These are phyloP conservation scores for Troilus luridus DNA, from an alignment of 2,888 invertebrate species.

Conservation along the genomic window DNA sequence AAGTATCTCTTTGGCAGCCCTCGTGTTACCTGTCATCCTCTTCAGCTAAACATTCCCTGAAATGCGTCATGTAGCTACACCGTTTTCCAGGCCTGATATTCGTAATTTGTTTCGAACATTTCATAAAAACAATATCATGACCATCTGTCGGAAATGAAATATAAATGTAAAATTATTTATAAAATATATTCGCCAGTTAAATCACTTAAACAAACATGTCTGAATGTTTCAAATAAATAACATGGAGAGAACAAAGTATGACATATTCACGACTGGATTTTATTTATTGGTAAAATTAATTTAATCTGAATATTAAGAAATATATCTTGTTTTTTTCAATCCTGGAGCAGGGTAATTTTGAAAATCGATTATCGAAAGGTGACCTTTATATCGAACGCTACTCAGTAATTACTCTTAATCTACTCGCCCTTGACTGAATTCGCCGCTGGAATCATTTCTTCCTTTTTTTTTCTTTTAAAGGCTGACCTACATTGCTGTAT, in stretches of 20 bases:
- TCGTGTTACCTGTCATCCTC: neutral
- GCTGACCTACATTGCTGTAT: neutral
- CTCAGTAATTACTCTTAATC: conserved; percentile 3
- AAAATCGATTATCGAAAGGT: neutral
- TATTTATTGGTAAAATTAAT: too few relatives aligned
- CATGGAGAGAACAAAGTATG: too few relatives aligned
- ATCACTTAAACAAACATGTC: too few relatives aligned
- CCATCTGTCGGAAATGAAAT: too few relatives aligned
- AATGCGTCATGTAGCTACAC: neutral
- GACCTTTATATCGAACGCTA: neutral
- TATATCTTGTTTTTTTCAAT: neutral
- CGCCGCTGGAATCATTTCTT: neutral
- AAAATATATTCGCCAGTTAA: too few relatives aligned
- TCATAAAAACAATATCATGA: neutral
- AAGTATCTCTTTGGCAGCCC: conserved; percentile 1
- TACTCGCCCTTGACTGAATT: conserved; percentile 4
- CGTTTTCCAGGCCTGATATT: neutral
- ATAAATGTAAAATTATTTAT: too few relatives aligned
- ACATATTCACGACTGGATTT: too few relatives aligned
- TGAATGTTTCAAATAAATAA: too few relatives aligned
- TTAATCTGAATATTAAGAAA: too few relatives aligned
- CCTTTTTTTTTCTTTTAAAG: neutral
- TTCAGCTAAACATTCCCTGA: neutral
- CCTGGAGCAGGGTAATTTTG: neutral
- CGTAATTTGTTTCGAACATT: neutral